Evolutionary conservation across 2,113 vertebrate species (phyloP).

Genomic region (Emydocephalus ijimae): DNA sequence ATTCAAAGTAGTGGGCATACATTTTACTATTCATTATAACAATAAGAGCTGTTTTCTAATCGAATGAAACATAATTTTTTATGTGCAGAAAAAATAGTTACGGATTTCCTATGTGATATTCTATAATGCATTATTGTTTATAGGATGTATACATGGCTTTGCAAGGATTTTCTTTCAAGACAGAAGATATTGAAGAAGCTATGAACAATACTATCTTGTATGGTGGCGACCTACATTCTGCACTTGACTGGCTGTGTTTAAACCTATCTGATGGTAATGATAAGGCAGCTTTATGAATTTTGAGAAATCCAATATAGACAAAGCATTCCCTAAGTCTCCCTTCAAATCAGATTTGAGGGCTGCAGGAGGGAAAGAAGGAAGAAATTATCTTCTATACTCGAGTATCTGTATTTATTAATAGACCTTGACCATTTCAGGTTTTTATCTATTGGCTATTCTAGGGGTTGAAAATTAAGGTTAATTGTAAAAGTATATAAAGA

Average conservation of each 20-base stretch:
- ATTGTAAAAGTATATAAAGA: background rate
- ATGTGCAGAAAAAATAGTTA: background rate
- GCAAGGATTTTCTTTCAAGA: slow-evolving; percentile 88
- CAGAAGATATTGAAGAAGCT: slow-evolving; percentile 93
- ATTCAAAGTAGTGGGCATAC: background rate
- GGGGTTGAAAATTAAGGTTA: background rate
- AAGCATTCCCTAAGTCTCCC: background rate
- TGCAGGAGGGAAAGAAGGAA: too few species aligned
- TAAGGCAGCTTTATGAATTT: background rate
- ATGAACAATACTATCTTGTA: slow-evolving; percentile 93
- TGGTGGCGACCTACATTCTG: slow-evolving; percentile 95
- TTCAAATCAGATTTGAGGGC: background rate
- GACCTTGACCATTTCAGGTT: background rate
- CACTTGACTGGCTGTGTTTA: slow-evolving; percentile 96
- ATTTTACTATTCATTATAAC: background rate
- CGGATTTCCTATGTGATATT: background rate
- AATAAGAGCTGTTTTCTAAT: too few species aligned
- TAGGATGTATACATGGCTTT: slow-evolving; percentile 94
- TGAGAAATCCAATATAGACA: background rate
- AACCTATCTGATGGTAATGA: slow-evolving; percentile 89
- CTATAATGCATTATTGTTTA: background rate
- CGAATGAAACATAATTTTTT: background rate
- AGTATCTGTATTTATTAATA: background rate
- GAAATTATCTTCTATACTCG: background rate
- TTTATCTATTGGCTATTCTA: background rate